Conservation (phyloP, 2,113 vertebrate genomes). For the rabbit (Oryctolagus cuniculus) region DNA sequence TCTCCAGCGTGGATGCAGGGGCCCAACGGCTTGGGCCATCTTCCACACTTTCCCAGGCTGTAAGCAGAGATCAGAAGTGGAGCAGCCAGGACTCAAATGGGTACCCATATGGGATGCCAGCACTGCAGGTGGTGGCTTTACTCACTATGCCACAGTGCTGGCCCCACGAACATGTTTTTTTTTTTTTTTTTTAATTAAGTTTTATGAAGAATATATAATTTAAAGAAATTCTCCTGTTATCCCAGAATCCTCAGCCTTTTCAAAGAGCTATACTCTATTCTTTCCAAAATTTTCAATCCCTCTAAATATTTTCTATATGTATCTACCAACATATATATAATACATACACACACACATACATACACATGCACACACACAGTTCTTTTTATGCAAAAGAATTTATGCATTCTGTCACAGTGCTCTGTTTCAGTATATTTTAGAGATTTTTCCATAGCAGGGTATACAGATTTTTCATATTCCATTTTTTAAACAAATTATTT, state of each 20-base stretch:
- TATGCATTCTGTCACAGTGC: not conserved
- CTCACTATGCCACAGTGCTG: too few species aligned
- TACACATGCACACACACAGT: not conserved
- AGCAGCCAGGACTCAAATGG: too few species aligned
- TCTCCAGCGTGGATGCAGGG: too few species aligned
- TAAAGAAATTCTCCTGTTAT: not conserved
- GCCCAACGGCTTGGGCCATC: too few species aligned
- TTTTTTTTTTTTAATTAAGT: not conserved
- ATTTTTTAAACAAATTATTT: too few species aligned
- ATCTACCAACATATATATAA: not conserved
- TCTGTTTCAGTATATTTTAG: conserved; percentile 41
- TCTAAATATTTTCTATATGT: not conserved
- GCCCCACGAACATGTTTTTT: too few species aligned
- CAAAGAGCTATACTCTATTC: not conserved
- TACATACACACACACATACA: not conserved
- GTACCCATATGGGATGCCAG: too few species aligned
- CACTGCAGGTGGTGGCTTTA: too few species aligned
- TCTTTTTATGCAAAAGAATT: not conserved
- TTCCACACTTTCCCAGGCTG: too few species aligned
- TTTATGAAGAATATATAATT: not conserved
- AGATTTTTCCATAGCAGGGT: not conserved
- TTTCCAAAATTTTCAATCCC: not conserved
- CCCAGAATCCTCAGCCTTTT: not conserved
- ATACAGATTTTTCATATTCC: not conserved
- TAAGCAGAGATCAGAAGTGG: too few species aligned